Percentiles rank a stretch among this genome's conserved stretches.
Conservation (phyloP, 2,888 invertebrate species). For the Eurytoma californica region DNA sequence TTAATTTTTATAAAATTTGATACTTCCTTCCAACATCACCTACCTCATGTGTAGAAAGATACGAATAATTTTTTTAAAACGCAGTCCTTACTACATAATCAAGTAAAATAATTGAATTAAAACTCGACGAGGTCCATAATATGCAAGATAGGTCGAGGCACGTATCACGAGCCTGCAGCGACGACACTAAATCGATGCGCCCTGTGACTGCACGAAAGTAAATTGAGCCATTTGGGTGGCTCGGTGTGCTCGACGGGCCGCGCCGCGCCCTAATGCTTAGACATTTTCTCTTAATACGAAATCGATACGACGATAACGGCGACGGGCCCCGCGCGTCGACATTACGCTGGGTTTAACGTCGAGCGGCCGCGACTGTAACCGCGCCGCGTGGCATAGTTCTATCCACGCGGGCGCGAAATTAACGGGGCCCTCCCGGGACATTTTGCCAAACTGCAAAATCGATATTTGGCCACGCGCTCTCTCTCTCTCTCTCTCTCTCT, state of each 20-base stretch:
- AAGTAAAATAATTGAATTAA: too few relatives aligned
- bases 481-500: neutral
- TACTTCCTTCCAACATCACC: too few relatives aligned
- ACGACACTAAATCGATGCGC: too few relatives aligned
- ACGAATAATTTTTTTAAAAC: too few relatives aligned
- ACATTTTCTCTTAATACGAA: constrained; percentile 53
- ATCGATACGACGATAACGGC: constrained; percentile 55
- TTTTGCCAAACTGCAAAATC: constrained; percentile 64
- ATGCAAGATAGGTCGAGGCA: too few relatives aligned
- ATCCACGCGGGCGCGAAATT: constrained; percentile 60
- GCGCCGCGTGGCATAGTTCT: constrained; percentile 52
- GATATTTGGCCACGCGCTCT: constrained; percentile 52
- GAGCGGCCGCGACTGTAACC: neutral
- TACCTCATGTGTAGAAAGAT: too few relatives aligned
- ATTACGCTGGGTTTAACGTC: constrained; percentile 49
- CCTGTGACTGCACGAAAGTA: constrained; percentile 26
- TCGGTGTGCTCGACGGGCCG: neutral
- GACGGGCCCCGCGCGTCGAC: constrained; percentile 6
- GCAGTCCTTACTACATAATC: too few relatives aligned
- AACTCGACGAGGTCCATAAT: too few relatives aligned
- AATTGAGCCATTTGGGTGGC: constrained; percentile 43
- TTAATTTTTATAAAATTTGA: too few relatives aligned
- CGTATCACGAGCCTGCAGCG: too few relatives aligned
- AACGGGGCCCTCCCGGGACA: constrained; percentile 59
- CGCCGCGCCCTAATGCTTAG: constrained; percentile 51